Conservation (phyloP, 92 coral and sea anemone species). For the Micromussa lordhowensis region DNA sequence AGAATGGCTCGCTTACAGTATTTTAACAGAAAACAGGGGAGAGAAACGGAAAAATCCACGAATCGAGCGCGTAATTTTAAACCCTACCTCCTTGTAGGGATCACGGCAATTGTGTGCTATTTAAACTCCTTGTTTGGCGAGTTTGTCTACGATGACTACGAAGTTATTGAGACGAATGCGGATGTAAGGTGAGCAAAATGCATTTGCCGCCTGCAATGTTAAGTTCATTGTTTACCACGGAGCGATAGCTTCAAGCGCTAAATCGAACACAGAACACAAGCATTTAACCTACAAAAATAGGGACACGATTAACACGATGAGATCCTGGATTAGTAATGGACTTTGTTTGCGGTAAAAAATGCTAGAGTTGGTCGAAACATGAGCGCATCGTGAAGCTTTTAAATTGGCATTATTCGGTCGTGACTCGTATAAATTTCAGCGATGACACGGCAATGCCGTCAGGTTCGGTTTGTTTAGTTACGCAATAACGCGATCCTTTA, state of each 20-base stretch:
- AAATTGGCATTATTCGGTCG: neutral
- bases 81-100: constrained; percentile 39
- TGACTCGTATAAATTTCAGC: neutral
- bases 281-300: neutral
- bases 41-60: neutral
- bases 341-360: neutral
- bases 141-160: constrained; percentile 86
- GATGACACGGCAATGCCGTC: neutral
- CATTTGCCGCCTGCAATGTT: neutral
- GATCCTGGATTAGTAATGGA: too few species aligned
- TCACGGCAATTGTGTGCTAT: constrained; percentile 63
- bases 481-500: neutral
- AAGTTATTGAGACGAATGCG: constrained; percentile 76
- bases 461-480: neutral
- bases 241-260: neutral
- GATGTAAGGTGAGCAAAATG: constrained; percentile 72
- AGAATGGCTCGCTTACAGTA: constrained; percentile 28
- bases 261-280: neutral
- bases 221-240: neutral
- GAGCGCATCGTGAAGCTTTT: neutral
- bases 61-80: neutral
- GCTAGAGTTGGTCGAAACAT: too few species aligned
- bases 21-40: constrained; percentile 16
- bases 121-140: constrained; percentile 76
- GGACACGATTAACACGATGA: neutral